Percentiles rank a stretch among this genome's conserved stretches.
Conservation (phyloP, 1,140 invertebrate species). For the Contarinia nasturtii region DNA sequence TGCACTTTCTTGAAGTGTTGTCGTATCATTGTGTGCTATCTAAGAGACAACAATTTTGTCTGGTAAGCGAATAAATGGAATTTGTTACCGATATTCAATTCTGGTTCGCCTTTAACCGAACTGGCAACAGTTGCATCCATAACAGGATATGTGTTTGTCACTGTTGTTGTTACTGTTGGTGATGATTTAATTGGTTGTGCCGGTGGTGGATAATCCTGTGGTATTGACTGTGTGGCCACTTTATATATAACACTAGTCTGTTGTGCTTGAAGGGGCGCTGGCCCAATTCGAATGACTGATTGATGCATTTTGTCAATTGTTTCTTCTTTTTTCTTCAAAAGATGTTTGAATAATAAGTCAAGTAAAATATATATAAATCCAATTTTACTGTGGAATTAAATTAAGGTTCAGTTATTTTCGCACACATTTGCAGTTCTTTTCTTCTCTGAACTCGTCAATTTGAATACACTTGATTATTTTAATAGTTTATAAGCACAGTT, state of each 20-base stretch:
- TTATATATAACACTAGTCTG: background rate
- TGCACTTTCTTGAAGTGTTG: too few species aligned
- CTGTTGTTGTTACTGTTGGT: conserved; percentile 3
- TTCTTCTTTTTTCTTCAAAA: background rate
- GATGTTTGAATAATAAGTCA: too few species aligned
- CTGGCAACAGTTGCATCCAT: conserved; percentile 36
- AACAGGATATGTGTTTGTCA: conserved; percentile 26
- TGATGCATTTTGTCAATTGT: background rate
- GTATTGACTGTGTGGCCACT: background rate
- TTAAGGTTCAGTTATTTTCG: too few species aligned
- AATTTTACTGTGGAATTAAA: too few species aligned
- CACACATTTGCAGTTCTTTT: too few species aligned
- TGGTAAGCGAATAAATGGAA: too few species aligned
- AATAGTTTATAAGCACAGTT: too few species aligned
- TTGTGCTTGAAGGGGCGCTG: background rate
- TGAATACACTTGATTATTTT: too few species aligned
- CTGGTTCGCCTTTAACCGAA: conserved; percentile 32
- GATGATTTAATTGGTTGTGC: background rate
- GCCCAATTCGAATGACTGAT: background rate
- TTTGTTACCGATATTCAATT: conserved; percentile 32
- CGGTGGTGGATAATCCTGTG: background rate
- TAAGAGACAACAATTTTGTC: too few species aligned
- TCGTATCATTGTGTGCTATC: too few species aligned
- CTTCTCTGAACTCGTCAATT: too few species aligned
- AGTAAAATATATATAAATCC: too few species aligned